Base-by-base conservation (phyloP, 2,113 vertebrate species). In the Siniperca chuatsi region DNA sequence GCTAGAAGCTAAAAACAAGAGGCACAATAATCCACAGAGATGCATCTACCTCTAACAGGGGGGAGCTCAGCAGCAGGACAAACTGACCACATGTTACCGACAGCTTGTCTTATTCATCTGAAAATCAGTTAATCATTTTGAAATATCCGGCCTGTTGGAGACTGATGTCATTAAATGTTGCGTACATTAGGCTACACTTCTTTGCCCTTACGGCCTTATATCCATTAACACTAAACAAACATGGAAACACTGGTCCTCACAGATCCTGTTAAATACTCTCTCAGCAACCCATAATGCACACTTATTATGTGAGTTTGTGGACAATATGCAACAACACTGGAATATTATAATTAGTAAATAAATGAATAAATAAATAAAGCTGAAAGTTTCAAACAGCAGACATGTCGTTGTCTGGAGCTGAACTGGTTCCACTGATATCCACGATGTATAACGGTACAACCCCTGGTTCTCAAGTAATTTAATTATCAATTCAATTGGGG, bases 31-130 rank as follows among this genome's bases (percentile, higher is more conserved):
- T 33, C 54, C 52, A 60, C 44, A 77, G 65, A 77, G 66, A 78
- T 4, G 25, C 10, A 10, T 46, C 60, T 11, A 48, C 23, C 37
- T 50, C 46, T 18, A 6, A 37, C 13, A 1, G 58, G 58, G 57
- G 6, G 21, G 33, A 25, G 13, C 29, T 52, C 40, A 52, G 58
- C 8, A 15, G 57, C 33, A 66, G 33, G 54, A 69, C 73, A 57
- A 64, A n/a, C 18, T 21, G 52, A 20, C 42, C 80, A 54, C 70
- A 61, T 83, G 81, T 60, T 67, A 70, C 50, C 62, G 7, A 29
- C 60, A 70, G 55, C 40, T 37, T 23, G 78, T 75, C 48, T 54
- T 33, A 23, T 55, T 40, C 9, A 23, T 46, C 75, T 55, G 65
- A 42, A 61, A 61, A 61, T 62, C 64, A 40, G 71, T 7, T 35